phyloP scores from a whole-genome alignment of 2,797 vertebrate genomes.

The Balearica regulorum region DNA sequence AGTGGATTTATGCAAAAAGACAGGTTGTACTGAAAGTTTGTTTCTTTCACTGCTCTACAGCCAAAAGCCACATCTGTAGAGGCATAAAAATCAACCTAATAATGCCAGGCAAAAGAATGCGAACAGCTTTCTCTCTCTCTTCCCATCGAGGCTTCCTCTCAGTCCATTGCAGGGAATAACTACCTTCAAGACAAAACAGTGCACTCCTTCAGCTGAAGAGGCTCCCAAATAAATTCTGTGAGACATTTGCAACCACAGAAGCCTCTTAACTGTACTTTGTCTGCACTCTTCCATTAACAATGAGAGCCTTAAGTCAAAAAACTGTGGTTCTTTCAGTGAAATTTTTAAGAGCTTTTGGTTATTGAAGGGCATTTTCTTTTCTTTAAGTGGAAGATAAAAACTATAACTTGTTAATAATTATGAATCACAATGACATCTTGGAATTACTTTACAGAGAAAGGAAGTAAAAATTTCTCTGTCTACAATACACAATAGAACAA shows the following conservation, averaged over 20 bases:
- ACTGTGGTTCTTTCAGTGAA: neutral
- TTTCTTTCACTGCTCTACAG: neutral
- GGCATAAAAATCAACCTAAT: slow-evolving; percentile 31
- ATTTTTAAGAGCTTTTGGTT: neutral
- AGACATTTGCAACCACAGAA: slow-evolving; percentile 10
- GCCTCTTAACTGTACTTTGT: neutral
- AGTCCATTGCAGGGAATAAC: neutral
- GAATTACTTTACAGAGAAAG: neutral
- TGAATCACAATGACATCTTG: neutral
- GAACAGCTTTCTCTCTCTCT: neutral
- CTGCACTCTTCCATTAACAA: neutral
- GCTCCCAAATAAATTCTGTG: slow-evolving; percentile 21
- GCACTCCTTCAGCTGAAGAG: slow-evolving; percentile 2
- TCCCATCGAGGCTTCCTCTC: neutral
- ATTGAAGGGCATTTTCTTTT: neutral
- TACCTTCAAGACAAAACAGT: slow-evolving; percentile 25
- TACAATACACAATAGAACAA: neutral
- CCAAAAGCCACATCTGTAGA: slow-evolving; percentile 21
- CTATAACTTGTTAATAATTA: neutral
- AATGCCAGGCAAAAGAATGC: neutral
- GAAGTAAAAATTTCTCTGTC: neutral
- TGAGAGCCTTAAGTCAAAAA: neutral
- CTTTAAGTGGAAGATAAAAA: neutral
- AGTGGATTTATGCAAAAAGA: neutral
- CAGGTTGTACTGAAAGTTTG: neutral